phyloP scores from a whole-genome alignment of 2,888 invertebrate genomes.

The Drosophila helvetica region DNA sequence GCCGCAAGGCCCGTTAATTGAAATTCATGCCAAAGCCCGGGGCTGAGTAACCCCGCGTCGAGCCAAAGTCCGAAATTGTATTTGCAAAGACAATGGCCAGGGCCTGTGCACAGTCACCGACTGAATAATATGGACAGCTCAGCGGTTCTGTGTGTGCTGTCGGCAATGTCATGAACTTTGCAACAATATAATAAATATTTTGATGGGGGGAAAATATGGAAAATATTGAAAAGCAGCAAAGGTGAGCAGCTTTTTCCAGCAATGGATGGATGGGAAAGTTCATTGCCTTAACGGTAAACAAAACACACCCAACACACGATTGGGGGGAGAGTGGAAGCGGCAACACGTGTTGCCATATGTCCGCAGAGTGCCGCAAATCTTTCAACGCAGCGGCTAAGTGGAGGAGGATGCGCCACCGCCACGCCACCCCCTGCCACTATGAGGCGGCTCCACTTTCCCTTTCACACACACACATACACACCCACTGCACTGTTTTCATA shows the following conservation, averaged over 20 bases:
- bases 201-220: conserved; percentile 1
- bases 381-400: conserved; percentile 67
- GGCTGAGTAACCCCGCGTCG: conserved; percentile 51
- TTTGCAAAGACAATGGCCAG: conserved; percentile 1
- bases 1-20: conserved; percentile 56
- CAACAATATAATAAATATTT: conserved; percentile 51
- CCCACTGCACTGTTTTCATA: conserved; percentile 11
- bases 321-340: conserved; percentile 1
- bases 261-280: conserved; percentile 56
- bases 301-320: conserved; percentile 9
- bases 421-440: conserved; percentile 20
- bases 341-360: conserved; percentile 74
- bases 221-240: conserved; percentile 34
- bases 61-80: conserved; percentile 47
- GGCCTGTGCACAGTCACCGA: background rate
- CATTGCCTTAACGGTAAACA: conserved; percentile 72
- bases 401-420: conserved; percentile 31
- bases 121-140: background rate
- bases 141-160: conserved; percentile 40
- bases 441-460: conserved; percentile 59
- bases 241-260: conserved; percentile 45
- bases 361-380: conserved; percentile 74
- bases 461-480: conserved; percentile 26
- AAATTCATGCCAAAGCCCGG: conserved; percentile 48
- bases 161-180: conserved; percentile 63